Conservation (phyloP, 2,113 vertebrate species). For the Galemys pyrenaicus region DNA sequence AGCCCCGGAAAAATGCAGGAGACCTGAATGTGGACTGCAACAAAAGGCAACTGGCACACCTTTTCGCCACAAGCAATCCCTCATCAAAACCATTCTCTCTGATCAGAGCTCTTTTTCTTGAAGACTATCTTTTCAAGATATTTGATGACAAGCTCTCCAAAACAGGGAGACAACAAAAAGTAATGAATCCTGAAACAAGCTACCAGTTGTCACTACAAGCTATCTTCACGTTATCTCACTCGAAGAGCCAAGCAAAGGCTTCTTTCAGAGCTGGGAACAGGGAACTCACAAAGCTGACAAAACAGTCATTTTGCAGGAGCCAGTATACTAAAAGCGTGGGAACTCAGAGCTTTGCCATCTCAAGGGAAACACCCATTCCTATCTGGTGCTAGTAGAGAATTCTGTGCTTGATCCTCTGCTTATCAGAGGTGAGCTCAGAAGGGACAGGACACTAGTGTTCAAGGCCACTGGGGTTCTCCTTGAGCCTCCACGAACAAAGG, state of each 20-base stretch:
- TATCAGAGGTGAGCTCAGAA: neutral
- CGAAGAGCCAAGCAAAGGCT: neutral
- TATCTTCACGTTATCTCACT: neutral
- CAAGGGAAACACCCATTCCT: neutral
- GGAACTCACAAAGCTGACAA: neutral
- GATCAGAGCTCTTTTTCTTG: neutral
- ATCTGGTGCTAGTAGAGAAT: neutral
- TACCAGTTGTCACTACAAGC: neutral
- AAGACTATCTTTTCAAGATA: constrained; percentile 12
- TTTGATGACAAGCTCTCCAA: neutral
- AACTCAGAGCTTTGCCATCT: neutral
- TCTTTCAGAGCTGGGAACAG: neutral
- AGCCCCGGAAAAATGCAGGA: neutral
- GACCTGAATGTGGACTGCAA: neutral
- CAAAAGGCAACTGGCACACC: neutral
- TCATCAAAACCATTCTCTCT: constrained; percentile 4
- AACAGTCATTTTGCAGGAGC: neutral
- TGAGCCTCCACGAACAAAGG: neutral
- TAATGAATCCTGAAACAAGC: neutral
- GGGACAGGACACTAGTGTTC: neutral
- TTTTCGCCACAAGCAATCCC: neutral
- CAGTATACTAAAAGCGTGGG: neutral
- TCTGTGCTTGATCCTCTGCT: neutral
- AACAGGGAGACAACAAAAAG: neutral
- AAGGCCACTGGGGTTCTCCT: neutral